Conservation (phyloP, 2,888 invertebrate species). For the Cerceris ruficornis region DNA sequence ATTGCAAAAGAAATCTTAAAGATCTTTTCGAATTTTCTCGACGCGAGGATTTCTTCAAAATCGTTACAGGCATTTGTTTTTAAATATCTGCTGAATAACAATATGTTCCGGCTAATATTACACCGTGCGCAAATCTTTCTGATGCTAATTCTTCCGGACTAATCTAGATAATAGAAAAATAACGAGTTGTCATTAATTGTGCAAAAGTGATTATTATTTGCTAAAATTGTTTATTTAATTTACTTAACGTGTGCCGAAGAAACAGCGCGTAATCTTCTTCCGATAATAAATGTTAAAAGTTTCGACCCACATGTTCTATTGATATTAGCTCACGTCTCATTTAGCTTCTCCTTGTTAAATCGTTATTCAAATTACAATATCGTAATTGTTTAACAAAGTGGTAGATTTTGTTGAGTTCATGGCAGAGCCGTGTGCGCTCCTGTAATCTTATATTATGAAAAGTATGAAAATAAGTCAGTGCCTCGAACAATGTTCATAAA, state of each 20-base stretch:
- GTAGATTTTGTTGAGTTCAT: neutral
- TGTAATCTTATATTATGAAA: too few relatives aligned
- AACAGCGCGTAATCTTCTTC: conserved; percentile 65
- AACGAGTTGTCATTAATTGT: conserved; percentile 67
- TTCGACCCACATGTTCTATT: conserved; percentile 73
- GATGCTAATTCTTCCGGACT: neutral
- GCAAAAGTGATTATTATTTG: conserved; percentile 67
- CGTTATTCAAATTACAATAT: conserved; percentile 29
- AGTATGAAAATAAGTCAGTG: too few relatives aligned
- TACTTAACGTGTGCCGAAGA: conserved; percentile 67
- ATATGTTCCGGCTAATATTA: too few relatives aligned
- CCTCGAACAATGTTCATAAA: too few relatives aligned
- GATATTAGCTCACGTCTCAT: conserved; percentile 29
- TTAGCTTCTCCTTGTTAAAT: conserved; percentile 44
- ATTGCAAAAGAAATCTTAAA: too few relatives aligned
- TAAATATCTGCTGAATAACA: too few relatives aligned
- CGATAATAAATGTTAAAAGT: conserved; percentile 78
- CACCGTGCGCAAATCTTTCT: neutral
- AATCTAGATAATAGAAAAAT: conserved; percentile 33
- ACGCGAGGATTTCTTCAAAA: too few relatives aligned
- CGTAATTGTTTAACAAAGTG: conserved; percentile 48
- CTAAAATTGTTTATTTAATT: conserved; percentile 64
- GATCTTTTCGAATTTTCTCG: too few relatives aligned
- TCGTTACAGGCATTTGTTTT: too few relatives aligned
- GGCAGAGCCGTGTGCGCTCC: too few relatives aligned